A percentile compares a stretch with the other conserved stretches of the same genome.
Evolutionary conservation across 2,113 vertebrate genomes (phyloP).

Genomic region (Marmota monax): DNA sequence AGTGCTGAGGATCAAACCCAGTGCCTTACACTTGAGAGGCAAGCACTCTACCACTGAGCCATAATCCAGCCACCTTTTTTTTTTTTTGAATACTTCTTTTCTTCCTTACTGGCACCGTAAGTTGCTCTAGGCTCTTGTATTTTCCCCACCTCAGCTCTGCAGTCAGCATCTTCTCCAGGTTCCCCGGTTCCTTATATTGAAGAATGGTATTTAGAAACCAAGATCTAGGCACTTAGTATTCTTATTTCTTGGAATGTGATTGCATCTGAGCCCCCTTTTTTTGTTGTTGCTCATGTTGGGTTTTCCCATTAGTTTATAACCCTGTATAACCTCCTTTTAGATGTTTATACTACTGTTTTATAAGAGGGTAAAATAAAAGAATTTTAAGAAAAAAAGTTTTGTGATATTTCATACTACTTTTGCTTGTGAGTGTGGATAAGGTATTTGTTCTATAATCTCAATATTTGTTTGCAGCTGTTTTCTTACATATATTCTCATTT

Average conservation of each 20-base stretch:
- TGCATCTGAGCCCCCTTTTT: neutral
- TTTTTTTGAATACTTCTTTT: neutral
- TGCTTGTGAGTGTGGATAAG: constrained; percentile 15
- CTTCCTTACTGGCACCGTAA: neutral
- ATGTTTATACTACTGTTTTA: neutral
- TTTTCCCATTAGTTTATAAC: constrained; percentile 1
- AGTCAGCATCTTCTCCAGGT: neutral
- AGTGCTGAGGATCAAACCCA: no score
- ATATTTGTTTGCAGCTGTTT: neutral
- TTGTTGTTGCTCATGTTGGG: neutral
- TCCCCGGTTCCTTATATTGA: neutral
- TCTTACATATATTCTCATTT: neutral
- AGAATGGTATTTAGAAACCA: neutral
- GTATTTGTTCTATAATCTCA: neutral
- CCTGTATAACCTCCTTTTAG: neutral
- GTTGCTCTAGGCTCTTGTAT: neutral
- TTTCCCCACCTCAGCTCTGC: neutral
- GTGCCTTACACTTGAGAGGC: no score
- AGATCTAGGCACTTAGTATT: neutral
- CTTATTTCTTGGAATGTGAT: neutral
- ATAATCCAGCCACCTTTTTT: no score
- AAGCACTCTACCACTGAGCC: no score
- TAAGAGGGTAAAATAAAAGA: constrained; percentile 29
- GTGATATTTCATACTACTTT: neutral
- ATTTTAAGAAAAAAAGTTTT: constrained; percentile 49